Conservation (phyloP, 2,113 vertebrate genomes). For the Rousettus leschenaultii region DNA sequence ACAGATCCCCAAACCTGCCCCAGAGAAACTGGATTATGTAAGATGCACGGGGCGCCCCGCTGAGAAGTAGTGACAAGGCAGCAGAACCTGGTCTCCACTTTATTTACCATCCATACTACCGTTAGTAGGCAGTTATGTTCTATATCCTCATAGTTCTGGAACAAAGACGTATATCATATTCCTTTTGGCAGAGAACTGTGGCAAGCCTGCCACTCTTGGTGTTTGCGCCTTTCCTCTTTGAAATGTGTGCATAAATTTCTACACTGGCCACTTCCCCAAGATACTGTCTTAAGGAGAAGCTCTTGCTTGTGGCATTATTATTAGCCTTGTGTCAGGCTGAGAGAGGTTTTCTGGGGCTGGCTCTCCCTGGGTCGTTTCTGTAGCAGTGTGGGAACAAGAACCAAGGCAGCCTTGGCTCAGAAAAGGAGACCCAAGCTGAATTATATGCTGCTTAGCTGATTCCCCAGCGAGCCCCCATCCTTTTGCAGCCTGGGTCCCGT, state of each 20-base stretch:
- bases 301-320: neutral
- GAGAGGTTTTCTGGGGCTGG: neutral
- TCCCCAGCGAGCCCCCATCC: neutral
- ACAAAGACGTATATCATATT: neutral
- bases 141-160: neutral
- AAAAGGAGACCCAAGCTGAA: neutral
- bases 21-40: neutral
- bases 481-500: neutral
- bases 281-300: neutral
- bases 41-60: neutral
- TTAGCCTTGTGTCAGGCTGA: neutral
- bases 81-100: neutral
- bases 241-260: neutral
- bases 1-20: neutral
- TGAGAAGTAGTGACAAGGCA: neutral
- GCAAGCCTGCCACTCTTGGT: neutral
- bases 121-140: neutral
- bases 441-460: fast-evolving
- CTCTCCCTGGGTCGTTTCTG: neutral
- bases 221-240: neutral
- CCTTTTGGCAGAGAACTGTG: neutral
- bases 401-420: neutral
- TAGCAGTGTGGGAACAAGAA: neutral
- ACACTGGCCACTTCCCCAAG: neutral
- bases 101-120: neutral